A percentile compares a stretch with the other conserved stretches of the same genome.
phyloP scores from a whole-genome alignment of 1,140 invertebrate species.

The Camponotus floridanus region DNA sequence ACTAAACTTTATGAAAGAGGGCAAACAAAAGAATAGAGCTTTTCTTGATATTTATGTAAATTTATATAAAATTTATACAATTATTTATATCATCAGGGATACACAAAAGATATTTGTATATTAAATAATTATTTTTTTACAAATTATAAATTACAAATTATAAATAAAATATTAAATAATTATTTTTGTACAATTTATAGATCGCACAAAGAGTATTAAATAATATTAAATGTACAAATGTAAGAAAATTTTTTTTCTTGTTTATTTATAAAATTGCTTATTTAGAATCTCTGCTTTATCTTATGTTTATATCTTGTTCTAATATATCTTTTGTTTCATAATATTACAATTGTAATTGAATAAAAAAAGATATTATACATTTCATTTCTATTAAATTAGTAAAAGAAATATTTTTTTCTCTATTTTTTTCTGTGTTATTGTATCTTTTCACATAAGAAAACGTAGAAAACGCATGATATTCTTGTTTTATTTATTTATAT shows the following conservation, averaged over 20 bases:
- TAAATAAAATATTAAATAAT: background rate
- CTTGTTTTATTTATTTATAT: too few species aligned
- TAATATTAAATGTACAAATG: constrained; percentile 1
- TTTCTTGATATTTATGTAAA: background rate
- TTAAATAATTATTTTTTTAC: constrained; percentile 14
- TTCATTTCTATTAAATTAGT: background rate
- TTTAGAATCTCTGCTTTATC: background rate
- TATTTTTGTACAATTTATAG: background rate
- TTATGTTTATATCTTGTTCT: background rate
- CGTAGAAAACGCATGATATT: too few species aligned
- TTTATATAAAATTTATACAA: constrained; percentile 10
- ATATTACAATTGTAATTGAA: background rate
- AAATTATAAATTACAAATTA: too few species aligned
- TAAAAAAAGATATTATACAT: background rate
- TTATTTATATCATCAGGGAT: background rate
- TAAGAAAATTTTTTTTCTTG: background rate
- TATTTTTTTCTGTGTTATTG: too few species aligned
- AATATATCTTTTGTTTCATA: background rate
- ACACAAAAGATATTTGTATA: background rate
- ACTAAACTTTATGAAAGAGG: constrained; percentile 70
- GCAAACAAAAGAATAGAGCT: background rate
- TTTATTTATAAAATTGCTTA: background rate
- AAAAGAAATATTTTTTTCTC: too few species aligned
- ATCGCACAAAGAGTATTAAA: constrained; percentile 3
- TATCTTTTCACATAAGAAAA: too few species aligned